Base-by-base conservation (phyloP, 2,888 invertebrate genomes). In the Ectropis crepuscularia region DNA sequence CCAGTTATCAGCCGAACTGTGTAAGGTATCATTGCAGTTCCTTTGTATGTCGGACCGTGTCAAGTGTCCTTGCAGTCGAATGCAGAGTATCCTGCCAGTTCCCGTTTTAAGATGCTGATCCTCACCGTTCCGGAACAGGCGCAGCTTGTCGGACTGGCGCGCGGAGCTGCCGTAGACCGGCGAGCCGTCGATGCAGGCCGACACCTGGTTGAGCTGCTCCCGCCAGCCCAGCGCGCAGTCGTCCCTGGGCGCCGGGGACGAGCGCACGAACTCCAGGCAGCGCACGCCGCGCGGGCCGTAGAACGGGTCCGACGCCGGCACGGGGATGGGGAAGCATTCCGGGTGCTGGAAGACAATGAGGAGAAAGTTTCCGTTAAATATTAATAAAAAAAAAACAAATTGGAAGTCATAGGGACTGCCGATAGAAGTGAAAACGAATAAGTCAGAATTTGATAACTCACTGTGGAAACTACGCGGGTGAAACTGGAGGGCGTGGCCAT, bases 131-230 rank as follows among this genome's bases (percentile, higher is more conserved):
- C 95, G 94, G 76, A 96, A 96, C 2, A 96, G 90, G 57, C 97
- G 92, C n/a, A 97, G 93, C 65, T 94, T 95, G 76, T 96, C 96
- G 0, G 96, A 95, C 57, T 95, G 95, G 53, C 95, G 91, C 5
- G 95, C 94, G 10, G 96, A 96, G 78, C 96, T 97, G 46, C 97
- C 96, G 78, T 98, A 98, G 6, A 97, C 94, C 37, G 95, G 95
- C 0, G 97, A 97, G 0, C 95, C 97, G 73, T 98, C 97, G 6
- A 98, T 93, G 78, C 94, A 97, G 0, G 96, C 95, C 0, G 97
- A 97, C 5, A 96, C 93, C 81, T 97, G 97, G 83, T 97, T 96
- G 63, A 97, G 95, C 85, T 97, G 97, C 76, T 97, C 97, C 1
- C 97, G 92, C 92, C 96, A 96, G 8, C 97, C 97, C 10, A 97